These are phyloP conservation scores for Limenitis camilla DNA, from an alignment of 2,888 invertebrate genomes.

Conservation along the genomic window DNA sequence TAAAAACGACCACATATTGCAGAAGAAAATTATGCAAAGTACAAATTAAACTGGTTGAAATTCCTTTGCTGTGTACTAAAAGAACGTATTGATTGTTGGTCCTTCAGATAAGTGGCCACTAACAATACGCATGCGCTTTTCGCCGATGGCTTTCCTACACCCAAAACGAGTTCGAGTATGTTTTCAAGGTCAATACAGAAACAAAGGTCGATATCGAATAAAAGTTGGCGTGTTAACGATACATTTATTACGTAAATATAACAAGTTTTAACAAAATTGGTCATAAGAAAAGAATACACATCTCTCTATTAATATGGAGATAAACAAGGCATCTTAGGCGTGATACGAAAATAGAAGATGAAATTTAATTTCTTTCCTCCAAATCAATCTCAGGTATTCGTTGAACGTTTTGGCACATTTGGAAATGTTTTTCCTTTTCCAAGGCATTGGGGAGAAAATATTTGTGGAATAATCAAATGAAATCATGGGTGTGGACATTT, in stretches of 20 bases:
- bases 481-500: slow-evolving; percentile 4
- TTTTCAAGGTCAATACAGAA: slow-evolving; percentile 27
- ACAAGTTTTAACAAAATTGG: slow-evolving; percentile 44
- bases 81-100: slow-evolving; percentile 53
- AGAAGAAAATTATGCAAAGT: slow-evolving; percentile 30
- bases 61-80: slow-evolving; percentile 37
- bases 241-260: slow-evolving; percentile 49
- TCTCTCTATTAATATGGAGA: slow-evolving; percentile 24
- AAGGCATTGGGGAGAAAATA: slow-evolving; percentile 15
- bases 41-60: slow-evolving; percentile 40
- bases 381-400: slow-evolving; percentile 65
- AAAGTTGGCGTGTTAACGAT: slow-evolving; percentile 41
- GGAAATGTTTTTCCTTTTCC: slow-evolving; percentile 15
- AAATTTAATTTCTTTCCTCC: slow-evolving; percentile 58
- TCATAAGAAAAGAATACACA: slow-evolving; percentile 29
- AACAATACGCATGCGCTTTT: slow-evolving; percentile 53
- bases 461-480: slow-evolving; percentile 11
- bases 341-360: slow-evolving; percentile 63
- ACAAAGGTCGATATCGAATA: slow-evolving; percentile 23
- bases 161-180: slow-evolving; percentile 19
- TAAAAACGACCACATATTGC: slow-evolving; percentile 48
- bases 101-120: slow-evolving; percentile 22
- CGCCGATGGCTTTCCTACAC: slow-evolving; percentile 31
- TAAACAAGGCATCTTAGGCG: slow-evolving; percentile 36
- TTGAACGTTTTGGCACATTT: slow-evolving; percentile 47